These are phyloP conservation scores for Poecilia wingei DNA, from an alignment of 2,797 vertebrate species.

Conservation along the genomic window DNA sequence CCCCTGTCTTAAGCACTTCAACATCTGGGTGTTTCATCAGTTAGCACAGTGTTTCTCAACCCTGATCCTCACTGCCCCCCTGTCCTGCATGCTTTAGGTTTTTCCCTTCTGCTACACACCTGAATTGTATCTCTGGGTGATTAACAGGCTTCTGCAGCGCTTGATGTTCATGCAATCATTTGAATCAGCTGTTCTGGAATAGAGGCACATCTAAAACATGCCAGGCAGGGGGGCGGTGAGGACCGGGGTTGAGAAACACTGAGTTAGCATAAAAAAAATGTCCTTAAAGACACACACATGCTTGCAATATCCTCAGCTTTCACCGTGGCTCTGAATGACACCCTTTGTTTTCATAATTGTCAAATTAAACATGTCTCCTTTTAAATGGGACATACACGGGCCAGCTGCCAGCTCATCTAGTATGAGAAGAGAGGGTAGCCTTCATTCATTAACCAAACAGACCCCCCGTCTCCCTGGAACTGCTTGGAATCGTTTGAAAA, in stretches of 20 bases:
- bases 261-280: conserved; percentile 11
- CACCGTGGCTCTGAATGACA: conserved; percentile 60
- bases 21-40: conserved; percentile 30
- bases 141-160: too few species aligned
- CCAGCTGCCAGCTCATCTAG: conserved; percentile 69
- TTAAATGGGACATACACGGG: conserved; percentile 68
- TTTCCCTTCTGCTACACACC: too few species aligned
- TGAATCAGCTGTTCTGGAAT: too few species aligned
- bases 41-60: too few species aligned
- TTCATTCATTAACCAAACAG: conserved; percentile 47
- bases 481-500: conserved; percentile 50
- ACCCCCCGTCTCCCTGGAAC: conserved; percentile 35
- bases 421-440: conserved; percentile 28
- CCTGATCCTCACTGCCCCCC: too few species aligned
- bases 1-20: conserved; percentile 14
- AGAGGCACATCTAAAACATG: too few species aligned
- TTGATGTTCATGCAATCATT: too few species aligned
- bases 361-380: conserved; percentile 74
- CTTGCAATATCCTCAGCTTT: conserved; percentile 38
- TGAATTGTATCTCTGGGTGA: too few species aligned
- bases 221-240: too few species aligned
- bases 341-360: conserved; percentile 78
- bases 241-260: too few species aligned
- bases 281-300: conserved; percentile 26
- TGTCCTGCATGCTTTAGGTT: too few species aligned